Evolutionary conservation across 2,797 vertebrate genomes (phyloP), one percentile per base, ranked within the genome.

Genomic region (Lophura swinhoii): DNA sequence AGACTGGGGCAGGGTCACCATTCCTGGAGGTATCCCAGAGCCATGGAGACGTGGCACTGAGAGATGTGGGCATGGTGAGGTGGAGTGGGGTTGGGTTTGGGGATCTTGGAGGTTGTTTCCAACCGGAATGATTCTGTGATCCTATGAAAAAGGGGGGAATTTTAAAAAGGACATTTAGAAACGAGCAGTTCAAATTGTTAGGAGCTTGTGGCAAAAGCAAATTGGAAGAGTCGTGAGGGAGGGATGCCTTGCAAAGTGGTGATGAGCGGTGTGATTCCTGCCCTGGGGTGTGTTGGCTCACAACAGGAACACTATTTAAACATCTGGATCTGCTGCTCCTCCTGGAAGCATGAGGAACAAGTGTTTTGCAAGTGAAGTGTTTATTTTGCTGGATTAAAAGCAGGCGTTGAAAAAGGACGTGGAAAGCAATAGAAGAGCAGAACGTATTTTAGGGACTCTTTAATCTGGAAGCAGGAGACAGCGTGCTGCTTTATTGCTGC

Each of bases 201-300:
- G 12, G 37, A 60, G 7, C 9, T 66, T 2, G 17, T 28, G 21
- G 58, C 21, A 26, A 64, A 28, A 79, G 20, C 37, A 43, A 51
- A 24, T 14, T 15, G 26, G 72, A 16, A 1, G 9, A 60, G 35
- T 12, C 10, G 0, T 3, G 46, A 23, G 10, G 22, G 48, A 8
- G 15, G 26, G 46, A 14, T 4, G 11, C 58, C 49, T 13, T 63
- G 24, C 7, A 8, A 70, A 28, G n/a, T 0, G 26, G 1, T 48
- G 44, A 12, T 0, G 13, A 22, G 39, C 4, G 23, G 10, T 2
- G 0, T 2, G 51, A 3, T 8, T 44, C 58, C 41, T 63, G 26
- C 31, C 12, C 10, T 0, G 8, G 14, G 28, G 3, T 10, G 12
- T 4, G 12, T n/a, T 2, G 13, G 24, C 55, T 48, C 53, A 46